Evolutionary conservation across 2,113 vertebrate genomes (phyloP), one percentile per base, ranked within the genome.

Genomic region (Oriolus oriolus): DNA sequence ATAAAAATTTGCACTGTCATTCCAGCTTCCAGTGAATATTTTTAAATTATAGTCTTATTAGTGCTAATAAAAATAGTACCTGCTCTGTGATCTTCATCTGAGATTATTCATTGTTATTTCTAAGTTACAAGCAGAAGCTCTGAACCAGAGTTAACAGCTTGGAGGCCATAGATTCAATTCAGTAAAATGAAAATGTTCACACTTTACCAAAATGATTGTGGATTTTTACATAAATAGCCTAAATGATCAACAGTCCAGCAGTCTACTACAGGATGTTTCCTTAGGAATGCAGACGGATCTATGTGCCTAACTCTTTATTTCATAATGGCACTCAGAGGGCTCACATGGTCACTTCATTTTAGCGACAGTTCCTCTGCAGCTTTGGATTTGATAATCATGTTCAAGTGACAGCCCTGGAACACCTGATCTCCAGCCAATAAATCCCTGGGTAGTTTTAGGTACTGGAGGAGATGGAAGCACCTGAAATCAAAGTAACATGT

Each of bases 401-500:
- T 99, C 98, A 69, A 99, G 97, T 69, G 97, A 95, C 41, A 98
- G 92, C n/a, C 77, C 97, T 1, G 98, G 95, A 28, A 97, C 95
- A 7, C 82, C 60, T 1, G 98, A 99, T 54, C 98, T 97, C 99
- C 99, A 99, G 64, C 99, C 99, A 53, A 99, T 98, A 83, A 99
- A 96, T 9, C 98, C 98, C 93, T 99, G 98, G 2, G 97, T 98
- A 1, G 99, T 99, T 93, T 96, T 93, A 1, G 99, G 99, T 24
- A 99, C 50, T 1, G 98, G 98, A 31, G 98, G 98, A 5, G 98
- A 99, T 1, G 98, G 97, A 8, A 92, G 61, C 35, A 99, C 98
- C 99, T 99, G 86, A 26, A 94, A 87, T 19, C 33, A 74, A 39
- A 93, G 30, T 28, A 57, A 82, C 37, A 59, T 3, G 33, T 52